Conservation (phyloP, 2,113 vertebrate genomes). For the Ramphastos sulfuratus region DNA sequence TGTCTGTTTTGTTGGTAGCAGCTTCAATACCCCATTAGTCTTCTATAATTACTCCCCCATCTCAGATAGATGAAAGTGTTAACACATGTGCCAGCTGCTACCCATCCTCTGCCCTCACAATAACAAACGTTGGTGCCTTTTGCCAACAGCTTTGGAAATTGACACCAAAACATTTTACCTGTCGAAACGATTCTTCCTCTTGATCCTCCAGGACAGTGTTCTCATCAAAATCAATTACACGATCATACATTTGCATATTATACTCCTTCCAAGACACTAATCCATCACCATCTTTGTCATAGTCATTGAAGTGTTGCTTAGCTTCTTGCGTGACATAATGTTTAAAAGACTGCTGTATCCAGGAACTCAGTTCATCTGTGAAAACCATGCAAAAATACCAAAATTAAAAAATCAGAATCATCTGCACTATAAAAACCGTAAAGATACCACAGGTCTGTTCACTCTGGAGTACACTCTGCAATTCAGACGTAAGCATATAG, state of each 20-base stretch:
- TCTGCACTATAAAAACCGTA: neutral
- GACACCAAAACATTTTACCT: slow-evolving; percentile 75
- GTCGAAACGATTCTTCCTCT: slow-evolving; percentile 91
- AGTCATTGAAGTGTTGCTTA: slow-evolving; percentile 86
- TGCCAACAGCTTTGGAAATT: slow-evolving; percentile 12
- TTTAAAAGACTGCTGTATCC: slow-evolving; percentile 95
- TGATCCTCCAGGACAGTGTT: slow-evolving; percentile 80
- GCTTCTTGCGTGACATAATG: slow-evolving; percentile 92
- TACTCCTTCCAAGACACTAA: slow-evolving; percentile 92
- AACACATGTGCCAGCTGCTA: slow-evolving; percentile 34
- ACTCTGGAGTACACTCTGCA: neutral
- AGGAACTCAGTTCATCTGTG: slow-evolving; percentile 89
- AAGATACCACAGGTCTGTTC: neutral
- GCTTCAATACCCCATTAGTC: slow-evolving; percentile 22
- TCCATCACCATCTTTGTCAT: slow-evolving; percentile 85
- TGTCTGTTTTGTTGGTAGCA: neutral
- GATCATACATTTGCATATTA: slow-evolving; percentile 86
- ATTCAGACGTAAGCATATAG: neutral
- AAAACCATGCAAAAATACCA: slow-evolving; percentile 11
- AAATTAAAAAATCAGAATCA: neutral
- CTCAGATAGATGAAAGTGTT: slow-evolving; percentile 16
- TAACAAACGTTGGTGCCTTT: neutral
- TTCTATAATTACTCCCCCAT: slow-evolving; percentile 24
- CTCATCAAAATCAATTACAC: slow-evolving; percentile 85
- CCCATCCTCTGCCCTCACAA: neutral